A percentile compares a stretch with the other conserved stretches of the same genome.
Conservation (phyloP, 92 coral and sea anemone genomes). For the Epizoanthus ramosus region DNA sequence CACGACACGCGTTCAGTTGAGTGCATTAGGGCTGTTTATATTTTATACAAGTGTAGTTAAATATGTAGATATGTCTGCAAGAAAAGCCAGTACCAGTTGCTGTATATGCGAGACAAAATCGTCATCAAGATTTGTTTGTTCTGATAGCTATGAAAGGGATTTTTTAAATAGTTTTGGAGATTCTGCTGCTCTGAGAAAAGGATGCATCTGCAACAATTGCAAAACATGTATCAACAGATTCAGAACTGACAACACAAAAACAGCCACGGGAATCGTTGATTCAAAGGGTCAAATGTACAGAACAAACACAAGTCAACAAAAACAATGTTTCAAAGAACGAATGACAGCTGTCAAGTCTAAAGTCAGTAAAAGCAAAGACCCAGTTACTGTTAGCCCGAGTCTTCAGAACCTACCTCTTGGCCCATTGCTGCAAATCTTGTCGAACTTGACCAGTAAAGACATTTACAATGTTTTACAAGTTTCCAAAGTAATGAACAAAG, state of each 20-base stretch:
- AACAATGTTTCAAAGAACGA: neutral
- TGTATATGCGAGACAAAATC: constrained; percentile 2
- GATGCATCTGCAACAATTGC: neutral
- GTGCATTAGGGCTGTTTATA: neutral
- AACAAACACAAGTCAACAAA: neutral
- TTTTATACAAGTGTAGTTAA: neutral
- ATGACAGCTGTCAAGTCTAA: neutral
- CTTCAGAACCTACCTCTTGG: neutral
- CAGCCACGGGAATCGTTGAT: neutral
- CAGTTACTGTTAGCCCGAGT: neutral
- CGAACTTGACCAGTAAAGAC: neutral
- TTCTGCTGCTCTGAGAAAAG: neutral
- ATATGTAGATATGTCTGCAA: neutral
- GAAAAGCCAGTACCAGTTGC: neutral
- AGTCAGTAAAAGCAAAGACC: neutral
- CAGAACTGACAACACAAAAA: neutral
- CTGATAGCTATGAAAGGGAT: neutral
- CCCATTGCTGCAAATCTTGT: neutral
- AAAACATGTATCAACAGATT: neutral
- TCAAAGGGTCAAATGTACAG: neutral
- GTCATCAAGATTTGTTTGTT: neutral
- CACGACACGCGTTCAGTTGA: neutral
- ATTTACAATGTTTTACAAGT: neutral
- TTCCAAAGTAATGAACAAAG: neutral
- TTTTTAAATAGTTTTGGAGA: neutral